Evolutionary conservation across 2,113 vertebrate genomes (phyloP).

Genomic region (Glaucidium brasilianum): DNA sequence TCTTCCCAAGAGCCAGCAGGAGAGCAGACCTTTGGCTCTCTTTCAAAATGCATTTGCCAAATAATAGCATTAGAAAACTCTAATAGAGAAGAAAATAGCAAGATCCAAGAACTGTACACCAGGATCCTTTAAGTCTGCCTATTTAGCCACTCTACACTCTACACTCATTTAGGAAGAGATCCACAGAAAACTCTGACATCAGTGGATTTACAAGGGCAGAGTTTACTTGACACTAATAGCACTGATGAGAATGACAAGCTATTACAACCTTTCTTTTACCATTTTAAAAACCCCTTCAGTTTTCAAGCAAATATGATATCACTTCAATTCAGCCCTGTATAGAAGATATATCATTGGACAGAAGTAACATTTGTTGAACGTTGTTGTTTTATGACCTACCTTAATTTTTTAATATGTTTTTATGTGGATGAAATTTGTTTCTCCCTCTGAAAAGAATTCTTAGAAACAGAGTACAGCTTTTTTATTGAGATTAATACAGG

Average conservation of each 20-base stretch:
- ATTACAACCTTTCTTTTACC: neutral
- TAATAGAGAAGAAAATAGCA: neutral
- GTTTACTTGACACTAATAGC: neutral
- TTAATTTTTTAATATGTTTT: neutral
- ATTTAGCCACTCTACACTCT: neutral
- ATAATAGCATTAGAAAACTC: neutral
- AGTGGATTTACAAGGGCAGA: neutral
- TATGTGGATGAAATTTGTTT: neutral
- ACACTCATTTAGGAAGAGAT: neutral
- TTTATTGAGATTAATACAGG: neutral
- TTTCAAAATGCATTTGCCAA: neutral
- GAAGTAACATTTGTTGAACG: neutral
- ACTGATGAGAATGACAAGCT: neutral
- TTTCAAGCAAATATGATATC: neutral
- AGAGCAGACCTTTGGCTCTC: neutral
- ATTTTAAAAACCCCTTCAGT: neutral
- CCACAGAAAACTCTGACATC: neutral
- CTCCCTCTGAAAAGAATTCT: neutral
- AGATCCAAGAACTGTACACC: neutral
- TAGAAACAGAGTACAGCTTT: neutral
- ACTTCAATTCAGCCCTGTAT: neutral
- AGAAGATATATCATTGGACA: neutral
- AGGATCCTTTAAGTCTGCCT: neutral
- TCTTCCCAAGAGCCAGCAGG: neutral
- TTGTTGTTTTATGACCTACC: neutral